These are phyloP conservation scores for Phortica variegata DNA, from an alignment of 1,140 invertebrate genomes.

Conservation along the genomic window DNA sequence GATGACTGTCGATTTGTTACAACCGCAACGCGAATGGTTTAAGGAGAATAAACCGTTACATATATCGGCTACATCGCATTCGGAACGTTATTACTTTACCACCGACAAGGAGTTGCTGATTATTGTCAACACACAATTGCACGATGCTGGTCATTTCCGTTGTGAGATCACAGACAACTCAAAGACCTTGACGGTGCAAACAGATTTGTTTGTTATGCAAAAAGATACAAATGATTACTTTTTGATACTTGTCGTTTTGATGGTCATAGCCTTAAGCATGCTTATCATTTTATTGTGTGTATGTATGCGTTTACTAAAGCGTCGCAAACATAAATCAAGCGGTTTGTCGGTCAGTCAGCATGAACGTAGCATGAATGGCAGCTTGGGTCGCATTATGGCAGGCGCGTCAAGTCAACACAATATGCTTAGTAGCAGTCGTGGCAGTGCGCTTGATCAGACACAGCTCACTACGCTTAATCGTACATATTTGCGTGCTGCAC, in stretches of 20 bases:
- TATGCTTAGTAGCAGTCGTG: conserved; percentile 19
- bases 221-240: conserved; percentile 52
- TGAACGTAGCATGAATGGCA: conserved; percentile 56
- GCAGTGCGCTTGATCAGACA: conserved; percentile 34
- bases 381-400: conserved; percentile 21
- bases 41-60: conserved; percentile 71
- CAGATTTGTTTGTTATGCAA: conserved; percentile 59
- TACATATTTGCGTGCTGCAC: conserved; percentile 26
- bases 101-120: conserved; percentile 84
- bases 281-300: conserved; percentile 86
- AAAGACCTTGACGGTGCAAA: conserved; percentile 39
- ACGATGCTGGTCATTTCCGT: conserved; percentile 83
- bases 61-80: conserved; percentile 66
- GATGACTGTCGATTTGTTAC: conserved; percentile 63
- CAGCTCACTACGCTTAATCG: conserved; percentile 46
- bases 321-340: no score
- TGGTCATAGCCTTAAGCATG: conserved; percentile 84
- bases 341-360: conserved; percentile 6
- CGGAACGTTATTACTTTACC: conserved; percentile 74
- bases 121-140: conserved; percentile 74
- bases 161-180: conserved; percentile 73
- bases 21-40: conserved; percentile 83
- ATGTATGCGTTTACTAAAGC: conserved; percentile 81
- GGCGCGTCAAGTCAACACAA: no score
- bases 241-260: conserved; percentile 78